Evolutionary conservation across 1,140 invertebrate genomes (phyloP), one percentile per base, ranked within the genome.

Genomic region (Littorina saxatilis): DNA sequence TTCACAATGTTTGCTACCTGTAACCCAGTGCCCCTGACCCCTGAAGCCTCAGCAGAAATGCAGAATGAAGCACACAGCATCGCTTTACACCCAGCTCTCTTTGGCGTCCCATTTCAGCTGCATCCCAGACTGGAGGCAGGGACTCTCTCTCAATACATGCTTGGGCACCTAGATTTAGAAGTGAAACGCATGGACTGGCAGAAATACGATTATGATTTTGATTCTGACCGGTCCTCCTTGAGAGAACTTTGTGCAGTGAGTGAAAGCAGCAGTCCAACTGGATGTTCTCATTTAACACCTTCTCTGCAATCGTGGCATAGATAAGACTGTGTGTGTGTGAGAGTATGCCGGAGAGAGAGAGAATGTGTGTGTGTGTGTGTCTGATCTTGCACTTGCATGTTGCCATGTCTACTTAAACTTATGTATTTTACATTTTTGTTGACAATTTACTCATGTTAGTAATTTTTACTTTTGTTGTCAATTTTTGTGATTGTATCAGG

Each of bases 151-250:
- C 66, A 68, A 17, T 2, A 27, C 32, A 23, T 23, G 17, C 35
- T 68, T 20, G 35, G 32, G 3, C 35, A 23, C 2, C 66, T 68
- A 2, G 35, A 68, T 39, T 39, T 68, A 35, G 66, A 68, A 35
- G 39, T 35, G 2, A 20, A 32, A 17, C 0, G 20, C 2, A 39
- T 68, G 17, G 66, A 68, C 37, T 68, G 66, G 66, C 66, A 68
- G 66, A 68, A 39, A 23, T 68, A 68, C 35, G 23, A 32, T 23
- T 68, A 68, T 40, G 66, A 68, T 32, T 68, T 68, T 39, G 15
- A 68, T 20, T 68, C 39, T 68, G 66, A 68, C 32, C 66, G 39
- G 32, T 68, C 66, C 1, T 68, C 66, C 23, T 23, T 68, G 66
- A 29, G 35, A 68, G 66, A 68, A 32, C 35, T 68, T 13, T 68